These are phyloP conservation scores for Anthonomus grandis DNA, from an alignment of 1,140 invertebrate genomes.

Conservation along the genomic window DNA sequence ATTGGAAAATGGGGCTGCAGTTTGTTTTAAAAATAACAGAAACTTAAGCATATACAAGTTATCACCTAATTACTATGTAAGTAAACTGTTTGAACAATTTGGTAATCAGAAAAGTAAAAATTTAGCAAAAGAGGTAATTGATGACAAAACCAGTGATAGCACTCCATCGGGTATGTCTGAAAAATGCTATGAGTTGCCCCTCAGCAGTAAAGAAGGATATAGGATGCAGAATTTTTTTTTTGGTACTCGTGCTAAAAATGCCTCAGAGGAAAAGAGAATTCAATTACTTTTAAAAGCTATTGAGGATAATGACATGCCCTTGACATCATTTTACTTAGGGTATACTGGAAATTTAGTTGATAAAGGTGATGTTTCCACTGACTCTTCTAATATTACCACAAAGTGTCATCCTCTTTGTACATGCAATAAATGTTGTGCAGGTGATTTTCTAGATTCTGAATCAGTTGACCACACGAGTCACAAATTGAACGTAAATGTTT, in stretches of 20 bases:
- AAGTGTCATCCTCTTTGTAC: conserved; percentile 71
- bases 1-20: conserved; percentile 61
- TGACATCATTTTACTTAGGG: conserved; percentile 72
- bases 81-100: conserved; percentile 45
- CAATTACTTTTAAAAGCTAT: conserved; percentile 70
- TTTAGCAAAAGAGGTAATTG: conserved; percentile 3
- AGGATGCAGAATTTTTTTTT: too few relatives aligned
- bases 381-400: conserved; percentile 3
- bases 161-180: neutral
- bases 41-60: conserved; percentile 38
- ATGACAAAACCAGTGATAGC: neutral
- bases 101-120: conserved; percentile 33
- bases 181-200: neutral
- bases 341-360: conserved; percentile 48
- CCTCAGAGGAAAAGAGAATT: conserved; percentile 60
- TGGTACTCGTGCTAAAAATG: conserved; percentile 46
- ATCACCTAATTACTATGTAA: conserved; percentile 43
- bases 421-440: conserved; percentile 56
- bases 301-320: conserved; percentile 66
- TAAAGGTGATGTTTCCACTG: too few relatives aligned
- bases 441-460: conserved; percentile 20
- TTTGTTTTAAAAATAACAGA: conserved; percentile 32
- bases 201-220: too few relatives aligned
- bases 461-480: conserved; percentile 28
- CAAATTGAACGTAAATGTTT: conserved; percentile 59